These are phyloP conservation scores for Chitala chitala DNA, from an alignment of 2,113 vertebrate genomes.

Conservation along the genomic window DNA sequence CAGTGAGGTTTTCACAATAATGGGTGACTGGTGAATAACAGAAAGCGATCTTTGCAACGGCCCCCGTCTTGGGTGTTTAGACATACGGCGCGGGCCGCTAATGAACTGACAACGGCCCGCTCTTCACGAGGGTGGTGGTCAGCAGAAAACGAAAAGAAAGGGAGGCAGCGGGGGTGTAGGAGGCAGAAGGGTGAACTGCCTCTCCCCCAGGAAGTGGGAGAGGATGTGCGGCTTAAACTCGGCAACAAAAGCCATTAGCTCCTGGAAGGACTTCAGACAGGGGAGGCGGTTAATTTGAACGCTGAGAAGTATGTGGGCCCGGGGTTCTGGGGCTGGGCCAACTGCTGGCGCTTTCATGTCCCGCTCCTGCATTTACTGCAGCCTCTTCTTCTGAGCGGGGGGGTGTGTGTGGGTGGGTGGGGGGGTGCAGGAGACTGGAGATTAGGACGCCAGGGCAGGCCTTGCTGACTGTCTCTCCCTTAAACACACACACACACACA, in stretches of 20 bases:
- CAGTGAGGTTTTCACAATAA: not conserved
- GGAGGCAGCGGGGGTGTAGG: conserved; percentile 17
- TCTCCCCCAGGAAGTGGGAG: conserved; percentile 70
- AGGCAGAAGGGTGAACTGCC: conserved; percentile 37
- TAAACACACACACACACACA: not conserved
- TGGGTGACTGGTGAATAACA: not conserved
- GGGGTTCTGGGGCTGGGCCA: conserved; percentile 57
- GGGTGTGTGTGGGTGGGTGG: conserved; percentile 37
- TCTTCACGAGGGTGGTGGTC: not conserved
- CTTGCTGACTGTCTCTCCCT: conserved; percentile 1
- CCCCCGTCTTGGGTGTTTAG: not conserved
- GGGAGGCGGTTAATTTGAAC: conserved; percentile 67
- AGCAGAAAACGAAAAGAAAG: not conserved
- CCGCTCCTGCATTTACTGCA: conserved; percentile 45
- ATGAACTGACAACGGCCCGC: not conserved
- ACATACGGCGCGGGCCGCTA: not conserved
- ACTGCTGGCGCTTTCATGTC: conserved; percentile 54
- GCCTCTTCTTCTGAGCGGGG: conserved; percentile 3
- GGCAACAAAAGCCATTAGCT: conserved; percentile 74
- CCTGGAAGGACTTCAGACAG: conserved; percentile 72
- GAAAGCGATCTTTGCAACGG: not conserved
- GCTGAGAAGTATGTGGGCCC: conserved; percentile 67
- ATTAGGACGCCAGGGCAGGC: conserved; percentile 64
- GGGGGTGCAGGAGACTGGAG: conserved; percentile 59
- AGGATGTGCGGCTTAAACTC: conserved; percentile 74